Evolutionary conservation across 2,888 invertebrate genomes (phyloP), one percentile per base, ranked within the genome.

Genomic region (Blastobasis lacticolella): DNA sequence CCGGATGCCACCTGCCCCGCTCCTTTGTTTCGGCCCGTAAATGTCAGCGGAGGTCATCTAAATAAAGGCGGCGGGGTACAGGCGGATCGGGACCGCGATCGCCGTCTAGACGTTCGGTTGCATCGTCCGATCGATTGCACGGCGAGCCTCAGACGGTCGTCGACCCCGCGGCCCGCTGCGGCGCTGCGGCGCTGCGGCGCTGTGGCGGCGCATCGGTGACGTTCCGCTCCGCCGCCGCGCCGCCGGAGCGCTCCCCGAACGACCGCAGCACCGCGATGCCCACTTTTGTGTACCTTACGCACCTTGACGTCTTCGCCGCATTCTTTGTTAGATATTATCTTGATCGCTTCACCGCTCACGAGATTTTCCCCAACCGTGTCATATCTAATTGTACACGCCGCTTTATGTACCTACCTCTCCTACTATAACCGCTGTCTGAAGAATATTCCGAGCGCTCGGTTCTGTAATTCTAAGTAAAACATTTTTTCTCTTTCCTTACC

Each of bases 1-100:
- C 73, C 72, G 78, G 72, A 67, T 71, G 74, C 75, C 78, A 87
- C 86, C 87, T 87, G 87, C 77, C 80, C 79, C 78, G 65, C 69
- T 85, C 75, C 83, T 87, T 86, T 87, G 86, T 87, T 85, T 85
- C 80, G 81, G 73, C 73, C 75, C 70, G 77, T 78, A 81, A 87
- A 88, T 86, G 87, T 86, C 87, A 83, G 73, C 65, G 66, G 82
- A 88, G 87, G 86, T 87, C 86, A 81, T 87, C 86, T 86, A 86
- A 87, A 87, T 86, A 83, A 80, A 85, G 79, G 78, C 74, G 73
- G 42, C 10, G n/a, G 23, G 42, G 63, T 77, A 72, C 73, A 78
- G 78, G 81, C 78, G 74, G 73, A 77, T 81, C 85, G 69, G 83
- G 81, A 75, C 72, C 69, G 74, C 76, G 81, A 78, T 81, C 80